A percentile compares a stretch with the other conserved stretches of the same genome.
Conservation (phyloP, 2,113 vertebrate genomes). For the Podilymbus podiceps region DNA sequence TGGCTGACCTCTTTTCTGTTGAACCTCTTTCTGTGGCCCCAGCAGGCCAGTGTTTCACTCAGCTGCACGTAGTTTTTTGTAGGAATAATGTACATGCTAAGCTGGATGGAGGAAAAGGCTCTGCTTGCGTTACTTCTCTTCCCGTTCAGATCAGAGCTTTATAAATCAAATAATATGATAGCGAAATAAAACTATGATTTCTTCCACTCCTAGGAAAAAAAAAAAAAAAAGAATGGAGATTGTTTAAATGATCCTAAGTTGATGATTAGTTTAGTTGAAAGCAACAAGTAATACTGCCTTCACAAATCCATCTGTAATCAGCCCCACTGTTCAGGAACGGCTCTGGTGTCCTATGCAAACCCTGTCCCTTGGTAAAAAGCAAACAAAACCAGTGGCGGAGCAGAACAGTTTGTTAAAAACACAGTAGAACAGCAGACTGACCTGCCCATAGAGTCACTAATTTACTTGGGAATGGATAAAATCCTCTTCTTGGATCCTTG, state of each 20-base stretch:
- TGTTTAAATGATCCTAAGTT: background rate
- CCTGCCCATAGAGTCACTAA: background rate
- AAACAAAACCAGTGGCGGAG: background rate
- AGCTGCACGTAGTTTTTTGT: background rate
- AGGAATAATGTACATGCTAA: background rate
- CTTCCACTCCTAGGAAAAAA: background rate
- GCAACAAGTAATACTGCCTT: background rate
- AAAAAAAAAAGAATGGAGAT: background rate
- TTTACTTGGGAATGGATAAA: background rate
- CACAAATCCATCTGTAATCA: background rate
- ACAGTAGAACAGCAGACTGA: background rate
- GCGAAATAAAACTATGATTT: background rate
- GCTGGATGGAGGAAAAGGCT: background rate
- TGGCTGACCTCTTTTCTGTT: slow-evolving; percentile 30
- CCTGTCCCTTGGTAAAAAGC: background rate
- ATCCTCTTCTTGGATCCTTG: background rate
- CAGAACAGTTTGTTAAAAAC: background rate
- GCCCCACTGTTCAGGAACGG: background rate
- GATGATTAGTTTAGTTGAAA: background rate
- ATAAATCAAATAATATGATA: background rate
- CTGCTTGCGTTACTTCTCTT: background rate
- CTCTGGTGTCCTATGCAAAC: background rate
- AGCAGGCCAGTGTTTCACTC: background rate
- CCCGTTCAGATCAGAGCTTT: background rate
- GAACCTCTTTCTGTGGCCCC: background rate